phyloP scores from a whole-genome alignment of 1,140 invertebrate species.

The Bactericera cockerelli region DNA sequence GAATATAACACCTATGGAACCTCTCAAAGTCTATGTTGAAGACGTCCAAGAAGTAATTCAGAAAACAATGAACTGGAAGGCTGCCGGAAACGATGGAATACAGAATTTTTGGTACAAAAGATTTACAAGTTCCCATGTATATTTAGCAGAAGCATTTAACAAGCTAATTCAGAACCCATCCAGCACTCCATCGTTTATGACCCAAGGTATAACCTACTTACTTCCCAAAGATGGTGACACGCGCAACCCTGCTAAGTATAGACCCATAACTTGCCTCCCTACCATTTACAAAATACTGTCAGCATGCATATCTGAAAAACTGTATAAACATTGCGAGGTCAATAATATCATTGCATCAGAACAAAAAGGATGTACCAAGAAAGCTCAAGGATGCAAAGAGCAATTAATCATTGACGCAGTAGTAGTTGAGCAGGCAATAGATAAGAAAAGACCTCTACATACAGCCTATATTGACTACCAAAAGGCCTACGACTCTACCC shows the following conservation, averaged over 20 bases:
- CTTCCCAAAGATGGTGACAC: conserved; percentile 15
- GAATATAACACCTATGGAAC: not conserved
- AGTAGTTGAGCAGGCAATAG: conserved; percentile 15
- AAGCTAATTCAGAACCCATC: not conserved
- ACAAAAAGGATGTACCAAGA: conserved; percentile 22
- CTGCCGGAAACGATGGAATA: conserved; percentile 9
- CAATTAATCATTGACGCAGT: conserved; percentile 19
- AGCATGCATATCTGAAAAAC: conserved; percentile 14
- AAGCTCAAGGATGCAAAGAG: conserved; percentile 19
- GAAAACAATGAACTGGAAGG: conserved; percentile 2
- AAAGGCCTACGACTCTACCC: conserved; percentile 15
- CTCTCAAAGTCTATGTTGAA: not conserved
- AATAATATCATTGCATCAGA: conserved; percentile 19
- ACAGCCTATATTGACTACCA: conserved; percentile 20
- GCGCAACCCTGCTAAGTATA: conserved; percentile 14
- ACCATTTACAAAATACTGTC: conserved; percentile 12
- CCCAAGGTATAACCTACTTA: conserved; percentile 18
- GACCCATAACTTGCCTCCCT: conserved; percentile 13
- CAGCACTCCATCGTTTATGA: not conserved
- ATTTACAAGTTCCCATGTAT: conserved; percentile 13
- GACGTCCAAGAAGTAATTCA: not conserved
- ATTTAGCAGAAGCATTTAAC: not conserved
- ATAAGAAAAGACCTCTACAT: conserved; percentile 15
- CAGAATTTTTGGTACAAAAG: conserved; percentile 21
- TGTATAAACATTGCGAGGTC: conserved; percentile 15